Evolutionary conservation across 1,140 invertebrate genomes (phyloP).

Genomic region (Lepidotrigona ventralis): DNA sequence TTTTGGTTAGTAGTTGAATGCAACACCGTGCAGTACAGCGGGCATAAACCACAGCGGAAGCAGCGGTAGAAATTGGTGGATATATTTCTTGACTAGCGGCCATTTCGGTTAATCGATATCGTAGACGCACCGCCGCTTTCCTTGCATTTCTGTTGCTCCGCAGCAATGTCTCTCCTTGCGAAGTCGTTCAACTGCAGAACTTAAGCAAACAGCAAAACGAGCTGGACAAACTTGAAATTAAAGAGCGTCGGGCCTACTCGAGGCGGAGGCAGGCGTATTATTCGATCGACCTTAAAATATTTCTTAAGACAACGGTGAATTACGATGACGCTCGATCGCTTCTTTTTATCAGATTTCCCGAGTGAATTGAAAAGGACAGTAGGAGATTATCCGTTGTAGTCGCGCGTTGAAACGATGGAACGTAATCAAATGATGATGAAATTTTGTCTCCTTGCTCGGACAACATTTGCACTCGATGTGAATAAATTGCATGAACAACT

Average conservation of each 20-base stretch:
- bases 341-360: not conserved
- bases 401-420: too few relatives aligned
- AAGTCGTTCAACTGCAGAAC: constrained; percentile 30
- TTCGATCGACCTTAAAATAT: constrained; percentile 12
- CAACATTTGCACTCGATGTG: too few relatives aligned
- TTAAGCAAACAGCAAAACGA: constrained; percentile 22
- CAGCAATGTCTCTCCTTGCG: too few relatives aligned
- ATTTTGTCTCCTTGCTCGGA: too few relatives aligned
- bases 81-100: constrained; percentile 37
- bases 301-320: not conserved
- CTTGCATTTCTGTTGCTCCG: constrained; percentile 18
- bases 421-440: too few relatives aligned
- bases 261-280: too few relatives aligned
- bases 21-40: not conserved
- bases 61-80: constrained; percentile 27
- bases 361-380: too few relatives aligned
- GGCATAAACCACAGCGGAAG: constrained; percentile 31
- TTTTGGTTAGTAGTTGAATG: too few relatives aligned
- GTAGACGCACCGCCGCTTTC: constrained; percentile 24
- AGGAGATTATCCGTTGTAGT: too few relatives aligned
- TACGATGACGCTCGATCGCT: not conserved
- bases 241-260: constrained; percentile 8
- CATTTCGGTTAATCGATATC: constrained; percentile 59
- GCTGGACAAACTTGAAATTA: constrained; percentile 3
- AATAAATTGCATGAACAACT: too few relatives aligned